These are phyloP conservation scores for Parotia lawesii DNA, from an alignment of 2,113 vertebrate genomes.

Conservation along the genomic window DNA sequence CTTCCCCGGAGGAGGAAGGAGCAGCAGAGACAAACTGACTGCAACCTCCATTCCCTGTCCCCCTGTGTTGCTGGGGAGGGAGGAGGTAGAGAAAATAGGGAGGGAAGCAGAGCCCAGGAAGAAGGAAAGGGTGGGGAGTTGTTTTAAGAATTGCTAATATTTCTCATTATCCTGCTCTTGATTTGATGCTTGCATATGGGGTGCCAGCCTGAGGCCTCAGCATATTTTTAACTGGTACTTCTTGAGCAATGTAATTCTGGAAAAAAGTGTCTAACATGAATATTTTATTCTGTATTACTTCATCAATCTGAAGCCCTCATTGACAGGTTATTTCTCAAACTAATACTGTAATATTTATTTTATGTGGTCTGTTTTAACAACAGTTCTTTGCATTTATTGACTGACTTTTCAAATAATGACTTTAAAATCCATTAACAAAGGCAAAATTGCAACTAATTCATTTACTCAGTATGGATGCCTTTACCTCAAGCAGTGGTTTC, in stretches of 20 bases:
- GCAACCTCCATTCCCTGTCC: not conserved
- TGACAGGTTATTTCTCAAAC: not conserved
- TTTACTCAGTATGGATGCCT: not conserved
- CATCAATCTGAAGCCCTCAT: not conserved
- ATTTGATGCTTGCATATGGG: not conserved
- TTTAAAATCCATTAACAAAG: not conserved
- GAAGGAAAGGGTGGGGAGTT: not conserved
- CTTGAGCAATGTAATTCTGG: not conserved
- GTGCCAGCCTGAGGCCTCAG: not conserved
- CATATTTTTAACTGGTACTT: not conserved
- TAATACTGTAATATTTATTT: not conserved
- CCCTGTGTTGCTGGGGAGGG: not conserved
- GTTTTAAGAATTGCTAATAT: not conserved
- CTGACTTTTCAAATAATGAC: not conserved
- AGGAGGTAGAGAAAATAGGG: not conserved
- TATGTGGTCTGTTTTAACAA: not conserved
- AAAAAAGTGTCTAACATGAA: not conserved
- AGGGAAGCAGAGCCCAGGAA: not conserved
- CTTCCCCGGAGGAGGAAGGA: not conserved
- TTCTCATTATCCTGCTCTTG: not conserved
- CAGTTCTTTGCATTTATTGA: not conserved
- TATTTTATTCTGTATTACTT: not conserved
- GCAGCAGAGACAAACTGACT: not conserved
- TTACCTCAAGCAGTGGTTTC: not conserved
- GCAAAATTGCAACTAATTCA: not conserved